Percentiles rank a stretch among this genome's conserved stretches.
Evolutionary conservation across 2,797 vertebrate species (phyloP).

Genomic region (Bovichtus variegatus): DNA sequence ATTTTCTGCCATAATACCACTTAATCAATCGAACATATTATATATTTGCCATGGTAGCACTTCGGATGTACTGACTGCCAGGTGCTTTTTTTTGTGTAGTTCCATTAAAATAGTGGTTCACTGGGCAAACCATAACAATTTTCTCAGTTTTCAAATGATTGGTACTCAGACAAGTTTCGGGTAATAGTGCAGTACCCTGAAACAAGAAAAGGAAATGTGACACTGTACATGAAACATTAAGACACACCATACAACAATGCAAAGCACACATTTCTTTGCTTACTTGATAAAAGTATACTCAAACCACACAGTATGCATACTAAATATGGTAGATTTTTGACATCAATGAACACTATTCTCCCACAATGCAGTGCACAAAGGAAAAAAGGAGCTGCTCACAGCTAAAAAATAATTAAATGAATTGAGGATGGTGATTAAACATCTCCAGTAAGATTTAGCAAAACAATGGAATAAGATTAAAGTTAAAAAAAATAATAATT

Average conservation of each 20-base stretch:
- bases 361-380: no score
- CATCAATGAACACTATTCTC: no score
- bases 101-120: neutral
- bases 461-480: neutral
- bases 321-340: neutral
- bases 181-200: neutral
- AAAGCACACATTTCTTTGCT: neutral
- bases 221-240: neutral
- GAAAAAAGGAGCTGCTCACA: neutral
- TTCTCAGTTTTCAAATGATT: neutral
- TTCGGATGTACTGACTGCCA: neutral
- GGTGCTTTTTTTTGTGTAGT: neutral
- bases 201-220: neutral
- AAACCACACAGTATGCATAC: neutral
- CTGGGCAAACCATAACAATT: constrained; percentile 5
- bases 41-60: neutral
- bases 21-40: neutral
- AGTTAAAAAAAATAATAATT: neutral
- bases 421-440: constrained; percentile 1
- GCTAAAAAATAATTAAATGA: neutral
- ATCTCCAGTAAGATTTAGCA: neutral
- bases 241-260: constrained; percentile 6
- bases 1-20: neutral
- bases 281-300: neutral
- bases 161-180: neutral